phyloP scores from a whole-genome alignment of 92 coral and sea anemone genomes.

The Heliopora coerulea region DNA sequence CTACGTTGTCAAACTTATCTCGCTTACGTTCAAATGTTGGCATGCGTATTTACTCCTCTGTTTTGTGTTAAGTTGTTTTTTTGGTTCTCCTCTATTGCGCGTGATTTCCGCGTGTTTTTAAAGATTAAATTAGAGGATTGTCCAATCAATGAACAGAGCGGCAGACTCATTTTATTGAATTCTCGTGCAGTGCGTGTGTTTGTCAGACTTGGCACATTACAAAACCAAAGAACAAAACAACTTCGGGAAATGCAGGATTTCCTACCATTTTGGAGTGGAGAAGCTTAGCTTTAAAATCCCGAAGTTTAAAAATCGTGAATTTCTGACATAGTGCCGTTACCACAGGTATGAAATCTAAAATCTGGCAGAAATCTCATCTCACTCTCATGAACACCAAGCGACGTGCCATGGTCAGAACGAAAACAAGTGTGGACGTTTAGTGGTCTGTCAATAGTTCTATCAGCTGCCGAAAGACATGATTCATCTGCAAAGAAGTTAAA shows the following conservation, averaged over 20 bases:
- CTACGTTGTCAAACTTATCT: too few species aligned
- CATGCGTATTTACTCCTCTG: too few species aligned
- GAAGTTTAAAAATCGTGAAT: background rate
- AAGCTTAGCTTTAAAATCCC: background rate
- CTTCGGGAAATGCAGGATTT: conserved; percentile 16
- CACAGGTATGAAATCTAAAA: background rate
- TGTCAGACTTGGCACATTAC: background rate
- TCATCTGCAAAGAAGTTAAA: conserved; percentile 13
- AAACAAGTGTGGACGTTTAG: background rate
- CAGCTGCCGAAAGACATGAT: background rate
- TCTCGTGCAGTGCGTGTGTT: conserved; percentile 24
- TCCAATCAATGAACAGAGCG: conserved; percentile 40
- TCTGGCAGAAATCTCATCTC: background rate
- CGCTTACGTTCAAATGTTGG: too few species aligned
- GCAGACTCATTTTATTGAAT: conserved; percentile 45
- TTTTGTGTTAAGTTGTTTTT: conserved; percentile 1
- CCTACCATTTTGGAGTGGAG: background rate
- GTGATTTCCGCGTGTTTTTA: conserved; percentile 27
- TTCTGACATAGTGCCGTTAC: background rate
- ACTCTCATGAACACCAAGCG: background rate
- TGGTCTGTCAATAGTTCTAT: background rate
- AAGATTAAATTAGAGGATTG: background rate
- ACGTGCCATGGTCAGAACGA: background rate
- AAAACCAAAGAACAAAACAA: conserved; percentile 22
- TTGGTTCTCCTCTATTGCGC: background rate